These are phyloP conservation scores for Chloropsis hardwickii DNA, from an alignment of 2,113 vertebrate species.

Conservation along the genomic window DNA sequence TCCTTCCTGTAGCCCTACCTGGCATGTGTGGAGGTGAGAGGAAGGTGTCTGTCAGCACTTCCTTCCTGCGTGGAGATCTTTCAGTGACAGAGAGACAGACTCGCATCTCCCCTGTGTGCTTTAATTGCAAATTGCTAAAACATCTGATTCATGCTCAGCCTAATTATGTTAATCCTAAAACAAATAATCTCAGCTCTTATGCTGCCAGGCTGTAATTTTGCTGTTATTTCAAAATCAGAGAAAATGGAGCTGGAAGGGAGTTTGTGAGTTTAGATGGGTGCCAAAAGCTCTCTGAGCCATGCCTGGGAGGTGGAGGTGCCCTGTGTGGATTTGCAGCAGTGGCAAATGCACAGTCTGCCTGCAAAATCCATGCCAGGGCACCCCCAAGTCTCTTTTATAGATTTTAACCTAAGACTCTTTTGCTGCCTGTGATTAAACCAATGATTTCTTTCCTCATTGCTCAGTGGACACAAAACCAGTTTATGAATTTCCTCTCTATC, in stretches of 20 bases:
- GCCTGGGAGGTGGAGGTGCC: not conserved
- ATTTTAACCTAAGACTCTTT: not conserved
- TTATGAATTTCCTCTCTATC: not conserved
- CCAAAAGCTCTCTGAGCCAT: not conserved
- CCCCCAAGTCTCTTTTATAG: not conserved
- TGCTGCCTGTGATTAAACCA: not conserved
- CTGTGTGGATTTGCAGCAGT: not conserved
- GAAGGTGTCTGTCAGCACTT: not conserved
- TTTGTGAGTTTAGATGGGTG: not conserved
- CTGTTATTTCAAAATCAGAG: conserved; percentile 17
- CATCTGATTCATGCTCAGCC: conserved; percentile 37
- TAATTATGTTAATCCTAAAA: conserved; percentile 51
- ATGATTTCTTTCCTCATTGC: not conserved
- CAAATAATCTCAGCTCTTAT: conserved; percentile 29
- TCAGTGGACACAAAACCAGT: not conserved
- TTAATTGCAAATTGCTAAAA: not conserved
- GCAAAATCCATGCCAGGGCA: not conserved
- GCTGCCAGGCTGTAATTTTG: conserved; percentile 36
- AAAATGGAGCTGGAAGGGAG: not conserved
- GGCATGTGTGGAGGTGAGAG: not conserved
- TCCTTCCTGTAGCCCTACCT: not conserved
- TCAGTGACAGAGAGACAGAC: not conserved
- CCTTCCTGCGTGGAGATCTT: fast-evolving
- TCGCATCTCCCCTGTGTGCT: not conserved
- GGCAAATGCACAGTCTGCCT: not conserved